These are phyloP conservation scores for Drosophila tripunctata DNA, from an alignment of 2,888 invertebrate species.

Conservation along the genomic window DNA sequence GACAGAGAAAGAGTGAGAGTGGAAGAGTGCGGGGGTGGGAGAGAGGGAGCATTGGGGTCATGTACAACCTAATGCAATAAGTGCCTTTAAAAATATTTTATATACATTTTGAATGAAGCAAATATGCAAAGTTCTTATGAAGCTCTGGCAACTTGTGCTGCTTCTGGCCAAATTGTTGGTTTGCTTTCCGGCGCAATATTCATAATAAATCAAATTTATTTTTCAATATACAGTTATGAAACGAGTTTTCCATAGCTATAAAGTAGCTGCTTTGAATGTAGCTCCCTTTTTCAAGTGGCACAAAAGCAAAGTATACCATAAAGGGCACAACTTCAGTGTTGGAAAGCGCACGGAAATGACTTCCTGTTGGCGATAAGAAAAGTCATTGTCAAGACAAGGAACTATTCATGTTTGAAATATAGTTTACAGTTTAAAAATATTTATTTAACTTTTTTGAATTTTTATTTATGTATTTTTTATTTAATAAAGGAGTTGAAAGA, in stretches of 20 bases:
- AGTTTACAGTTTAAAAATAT: too few species aligned
- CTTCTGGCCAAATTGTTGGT: conserved; percentile 38
- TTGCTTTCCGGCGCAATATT: conserved; percentile 22
- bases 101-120: conserved; percentile 71
- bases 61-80: conserved; percentile 74
- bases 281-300: conserved; percentile 14
- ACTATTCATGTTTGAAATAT: too few species aligned
- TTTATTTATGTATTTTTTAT: too few species aligned
- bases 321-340: neutral
- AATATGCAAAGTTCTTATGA: conserved; percentile 72
- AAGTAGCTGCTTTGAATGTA: conserved; percentile 24
- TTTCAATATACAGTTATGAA: conserved; percentile 57
- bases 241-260: conserved; percentile 28
- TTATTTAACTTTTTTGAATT: too few species aligned
- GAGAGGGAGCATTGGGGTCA: conserved; percentile 35
- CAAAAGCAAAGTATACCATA: conserved; percentile 7
- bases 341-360: neutral
- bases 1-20: neutral
- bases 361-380: too few species aligned
- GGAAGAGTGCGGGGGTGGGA: neutral
- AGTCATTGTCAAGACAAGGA: too few species aligned
- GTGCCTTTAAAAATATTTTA: conserved; percentile 60
- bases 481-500: too few species aligned
- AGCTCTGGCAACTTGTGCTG: conserved; percentile 36
- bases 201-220: conserved; percentile 65